Conservation (phyloP, 1,140 invertebrate species). For the Drosophila melanica region DNA sequence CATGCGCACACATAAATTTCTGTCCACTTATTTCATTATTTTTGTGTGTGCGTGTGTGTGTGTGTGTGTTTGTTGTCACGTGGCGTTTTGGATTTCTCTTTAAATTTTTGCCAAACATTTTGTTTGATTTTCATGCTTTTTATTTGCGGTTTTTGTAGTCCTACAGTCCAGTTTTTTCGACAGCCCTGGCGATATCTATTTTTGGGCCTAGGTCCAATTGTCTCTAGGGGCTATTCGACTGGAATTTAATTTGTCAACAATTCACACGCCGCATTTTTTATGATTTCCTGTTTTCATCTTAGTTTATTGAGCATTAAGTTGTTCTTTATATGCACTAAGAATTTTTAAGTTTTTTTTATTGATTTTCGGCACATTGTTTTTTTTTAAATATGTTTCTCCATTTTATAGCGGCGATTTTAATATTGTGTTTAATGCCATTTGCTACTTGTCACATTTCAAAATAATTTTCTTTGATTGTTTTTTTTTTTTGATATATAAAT, state of each 20-base stretch:
- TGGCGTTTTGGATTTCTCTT: constrained; percentile 28
- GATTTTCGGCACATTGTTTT: constrained; percentile 7
- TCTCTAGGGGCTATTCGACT: constrained; percentile 19
- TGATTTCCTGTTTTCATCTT: constrained; percentile 20
- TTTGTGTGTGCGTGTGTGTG: constrained; percentile 10
- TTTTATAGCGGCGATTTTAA: constrained; percentile 50
- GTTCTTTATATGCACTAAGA: constrained; percentile 1
- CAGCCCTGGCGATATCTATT: constrained; percentile 27
- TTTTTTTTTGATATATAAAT: neutral
- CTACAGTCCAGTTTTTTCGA: constrained; percentile 28
- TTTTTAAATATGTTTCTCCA: constrained; percentile 15
- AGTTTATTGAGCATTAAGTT: constrained; percentile 28
- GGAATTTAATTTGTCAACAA: constrained; percentile 44
- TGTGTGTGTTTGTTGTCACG: constrained; percentile 16
- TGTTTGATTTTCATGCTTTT: constrained; percentile 7
- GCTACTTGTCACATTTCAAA: constrained; percentile 18
- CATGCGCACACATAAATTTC: constrained; percentile 61
- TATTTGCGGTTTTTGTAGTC: constrained; percentile 26
- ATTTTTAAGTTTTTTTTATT: constrained; percentile 36
- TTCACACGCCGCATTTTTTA: constrained; percentile 19
- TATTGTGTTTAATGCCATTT: constrained; percentile 49
- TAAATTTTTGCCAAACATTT: neutral
- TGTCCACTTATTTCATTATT: constrained; percentile 23
- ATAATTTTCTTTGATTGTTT: constrained; percentile 11
- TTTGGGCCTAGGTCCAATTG: constrained; percentile 18